Percentiles rank a stretch among this genome's conserved stretches.
These are phyloP conservation scores for Lasiurus cinereus DNA, from an alignment of 2,113 vertebrate species.

Conservation along the genomic window DNA sequence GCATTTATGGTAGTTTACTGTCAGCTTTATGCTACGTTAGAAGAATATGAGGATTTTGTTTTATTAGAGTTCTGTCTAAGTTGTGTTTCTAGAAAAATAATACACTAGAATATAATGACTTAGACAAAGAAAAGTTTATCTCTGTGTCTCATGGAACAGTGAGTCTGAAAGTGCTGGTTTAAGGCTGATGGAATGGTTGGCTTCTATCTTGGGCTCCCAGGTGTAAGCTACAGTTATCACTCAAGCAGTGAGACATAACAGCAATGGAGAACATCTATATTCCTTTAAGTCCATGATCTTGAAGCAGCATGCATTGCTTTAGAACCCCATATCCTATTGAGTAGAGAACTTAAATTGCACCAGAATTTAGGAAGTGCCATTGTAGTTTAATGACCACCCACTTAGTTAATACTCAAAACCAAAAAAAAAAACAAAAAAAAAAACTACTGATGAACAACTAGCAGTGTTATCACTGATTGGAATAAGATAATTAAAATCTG, in stretches of 20 bases:
- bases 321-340: background rate
- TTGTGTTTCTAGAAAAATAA: background rate
- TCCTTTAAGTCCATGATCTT: background rate
- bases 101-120: background rate
- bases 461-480: background rate
- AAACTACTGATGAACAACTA: background rate
- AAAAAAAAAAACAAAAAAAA: background rate
- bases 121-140: background rate
- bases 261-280: background rate
- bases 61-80: background rate
- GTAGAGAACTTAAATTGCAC: background rate
- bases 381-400: background rate
- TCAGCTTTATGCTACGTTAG: background rate
- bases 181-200: background rate
- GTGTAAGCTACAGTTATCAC: background rate
- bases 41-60: background rate
- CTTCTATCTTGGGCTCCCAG: background rate
- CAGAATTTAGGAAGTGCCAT: background rate
- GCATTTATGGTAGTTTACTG: background rate
- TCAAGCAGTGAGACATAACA: background rate
- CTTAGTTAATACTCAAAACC: background rate
- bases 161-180: rapidly evolving
- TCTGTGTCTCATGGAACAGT: background rate
- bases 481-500: background rate
- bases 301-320: background rate